Evolutionary conservation across 1,140 invertebrate species (phyloP), one percentile per base, ranked within the genome.

Genomic region (Bombus impatiens): DNA sequence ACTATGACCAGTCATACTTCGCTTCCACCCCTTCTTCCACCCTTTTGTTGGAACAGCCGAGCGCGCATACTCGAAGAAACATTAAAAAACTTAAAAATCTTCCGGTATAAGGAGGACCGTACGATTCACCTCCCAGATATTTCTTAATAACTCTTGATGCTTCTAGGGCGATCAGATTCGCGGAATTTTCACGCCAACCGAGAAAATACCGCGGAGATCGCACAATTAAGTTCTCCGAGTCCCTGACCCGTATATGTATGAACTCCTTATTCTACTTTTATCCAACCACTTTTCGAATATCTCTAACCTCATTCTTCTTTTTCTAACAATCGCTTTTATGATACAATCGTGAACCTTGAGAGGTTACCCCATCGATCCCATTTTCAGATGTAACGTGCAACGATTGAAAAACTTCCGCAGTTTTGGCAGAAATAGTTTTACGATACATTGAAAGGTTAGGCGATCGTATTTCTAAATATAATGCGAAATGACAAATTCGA

Each of bases 81-180:
- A 12, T 80, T n/a, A 62, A 84, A 79, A 79, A 71, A 15, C 59
- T 62, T 37, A 25, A 53, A 47, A 62, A 57, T 25, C 32, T 32
- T 72, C 28, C 57, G 28, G 53, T 22, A 32, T 22, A 47, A 72
- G 28, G 28, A 62, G 10, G 35, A 37, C 47, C 72, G 32, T 44
- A 40, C 67, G 77, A 79, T 72, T 47, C 67, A 42, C 22, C 15
- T 42, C n/a, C 1, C 9, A 62, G 68, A 79, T 84, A 84, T 84
- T 84, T 84, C 67, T 84, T 84, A 84, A 79, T 84, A 84, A 79
- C n/a, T 72, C 67, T 37, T 18, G 53, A 70, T 37, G 67, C 25
- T 67, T 40, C 42, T 62, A 12, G 42, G 59, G 5, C 44, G 44
- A 68, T 3, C 28, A 65, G 59, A 67, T 78, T 84, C 82, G 44